phyloP scores from a whole-genome alignment of 1,140 invertebrate species.

The Hetaerina americana region DNA sequence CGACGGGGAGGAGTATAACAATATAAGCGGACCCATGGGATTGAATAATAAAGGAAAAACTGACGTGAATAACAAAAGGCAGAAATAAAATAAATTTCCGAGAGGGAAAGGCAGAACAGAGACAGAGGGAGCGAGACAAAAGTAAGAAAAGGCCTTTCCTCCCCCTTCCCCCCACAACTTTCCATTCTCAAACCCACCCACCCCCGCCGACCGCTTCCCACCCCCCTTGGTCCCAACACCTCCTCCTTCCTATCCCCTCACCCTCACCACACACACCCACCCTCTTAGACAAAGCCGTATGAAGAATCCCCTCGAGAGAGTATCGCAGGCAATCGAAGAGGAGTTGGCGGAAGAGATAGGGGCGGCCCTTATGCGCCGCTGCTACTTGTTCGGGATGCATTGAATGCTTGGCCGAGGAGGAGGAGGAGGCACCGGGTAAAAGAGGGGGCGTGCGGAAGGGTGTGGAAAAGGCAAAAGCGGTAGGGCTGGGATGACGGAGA shows the following conservation, averaged over 20 bases:
- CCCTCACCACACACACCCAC: not conserved
- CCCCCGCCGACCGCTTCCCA: no score
- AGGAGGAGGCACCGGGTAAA: not conserved
- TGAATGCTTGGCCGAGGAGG: no score
- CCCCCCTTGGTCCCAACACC: no score
- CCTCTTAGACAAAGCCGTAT: not conserved
- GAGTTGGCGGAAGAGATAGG: not conserved
- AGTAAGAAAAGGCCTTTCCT: no score
- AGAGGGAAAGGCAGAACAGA: not conserved
- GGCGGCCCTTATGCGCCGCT: not conserved
- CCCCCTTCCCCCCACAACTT: no score
- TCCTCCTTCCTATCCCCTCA: no score
- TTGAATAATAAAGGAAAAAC: not conserved
- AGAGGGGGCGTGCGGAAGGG: not conserved
- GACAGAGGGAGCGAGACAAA: not conserved
- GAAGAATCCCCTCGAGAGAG: not conserved
- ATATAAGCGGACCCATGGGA: not conserved
- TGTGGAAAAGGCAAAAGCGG: not conserved
- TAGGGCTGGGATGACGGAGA: no score
- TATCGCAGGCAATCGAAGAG: not conserved
- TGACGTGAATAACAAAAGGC: not conserved
- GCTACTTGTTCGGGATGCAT: not conserved
- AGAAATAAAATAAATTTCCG: not conserved
- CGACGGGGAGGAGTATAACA: not conserved
- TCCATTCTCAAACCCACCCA: no score